Base-by-base conservation (phyloP, 2,113 vertebrate genomes). In the Pagrus major region DNA sequence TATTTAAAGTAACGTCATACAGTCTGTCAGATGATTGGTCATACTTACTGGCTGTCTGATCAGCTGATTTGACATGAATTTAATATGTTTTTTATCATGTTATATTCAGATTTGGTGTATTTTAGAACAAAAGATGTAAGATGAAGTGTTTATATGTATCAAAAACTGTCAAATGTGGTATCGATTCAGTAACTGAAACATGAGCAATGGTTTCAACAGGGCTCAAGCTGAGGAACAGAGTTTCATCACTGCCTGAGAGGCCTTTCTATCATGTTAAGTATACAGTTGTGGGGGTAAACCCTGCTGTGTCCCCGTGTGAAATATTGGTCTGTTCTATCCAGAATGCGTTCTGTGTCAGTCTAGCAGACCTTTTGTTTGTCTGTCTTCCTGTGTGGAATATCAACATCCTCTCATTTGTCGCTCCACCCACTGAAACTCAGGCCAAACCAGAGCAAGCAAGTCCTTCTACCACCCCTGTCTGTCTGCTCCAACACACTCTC, bases 361-460 rank as follows among this genome's bases (percentile, higher is more conserved):
- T 52, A 39, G 31, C 67, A 61, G 74, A 70, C 44, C 78, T 71
- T 81, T 86, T 84, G 76, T 89, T 89, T 85, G 80, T 73, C 37
- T 29, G 21, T 29, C 83, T 90, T 92, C 90, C 93, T 92, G 89
- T 90, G 71, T 39, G 55, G 80, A 81, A 84, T 83, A 83, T 86
- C 89, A 86, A 91, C 89, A 90, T 93, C 92, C 92, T 92, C 3
- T 71, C 29, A 59, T 83, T 82, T 78, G 29, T 60, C 1, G 80
- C 64, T 65, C 83, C 76, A 56, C 83, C 78, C 78, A 23, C 41
- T 11, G 42, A 55, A 63, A 41, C 5, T 71, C 68, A 27, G 47
- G 64, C 71, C 44, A 8, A 79, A 52, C 49, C 47, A 54, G 58
- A 51, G 47, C 16, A 55, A 39, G 56, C 8, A 3, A 47, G 54